phyloP scores from a whole-genome alignment of 2,797 vertebrate species.

The Distichodus sexfasciatus region DNA sequence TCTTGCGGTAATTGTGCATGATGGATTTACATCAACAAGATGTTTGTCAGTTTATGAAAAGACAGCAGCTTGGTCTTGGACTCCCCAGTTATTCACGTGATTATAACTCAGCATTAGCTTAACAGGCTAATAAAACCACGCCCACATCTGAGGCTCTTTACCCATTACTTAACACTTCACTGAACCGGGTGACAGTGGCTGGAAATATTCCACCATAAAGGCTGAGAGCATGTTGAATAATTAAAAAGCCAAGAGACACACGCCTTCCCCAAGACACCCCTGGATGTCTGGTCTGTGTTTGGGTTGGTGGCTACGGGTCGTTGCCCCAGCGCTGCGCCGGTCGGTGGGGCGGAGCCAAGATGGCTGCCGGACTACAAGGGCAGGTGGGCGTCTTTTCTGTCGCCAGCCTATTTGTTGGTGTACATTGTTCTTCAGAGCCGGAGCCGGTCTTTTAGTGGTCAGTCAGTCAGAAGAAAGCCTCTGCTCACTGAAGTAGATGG shows the following conservation, averaged over 20 bases:
- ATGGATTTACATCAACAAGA: too few relatives aligned
- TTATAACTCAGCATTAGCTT: constrained; percentile 1
- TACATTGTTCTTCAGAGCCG: constrained; percentile 20
- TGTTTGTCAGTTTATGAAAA: too few relatives aligned
- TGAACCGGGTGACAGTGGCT: constrained; percentile 12
- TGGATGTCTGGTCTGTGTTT: not conserved
- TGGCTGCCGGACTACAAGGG: constrained; percentile 19
- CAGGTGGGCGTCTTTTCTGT: constrained; percentile 30
- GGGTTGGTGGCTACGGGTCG: not conserved
- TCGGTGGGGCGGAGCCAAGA: constrained; percentile 9
- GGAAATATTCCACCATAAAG: constrained; percentile 26
- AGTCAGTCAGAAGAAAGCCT: constrained; percentile 28
- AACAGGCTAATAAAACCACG: constrained; percentile 14
- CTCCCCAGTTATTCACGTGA: too few relatives aligned
- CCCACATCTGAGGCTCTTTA: constrained; percentile 31
- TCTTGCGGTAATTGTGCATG: too few relatives aligned
- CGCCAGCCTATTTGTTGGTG: not conserved
- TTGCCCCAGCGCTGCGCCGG: not conserved
- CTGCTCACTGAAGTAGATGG: not conserved
- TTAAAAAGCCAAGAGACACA: constrained; percentile 36
- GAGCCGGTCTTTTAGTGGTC: constrained; percentile 16
- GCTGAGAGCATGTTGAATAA: constrained; percentile 41
- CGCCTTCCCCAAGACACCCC: constrained; percentile 4
- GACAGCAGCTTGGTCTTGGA: too few relatives aligned
- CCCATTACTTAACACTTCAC: constrained; percentile 19